Conservation (phyloP, 2,113 vertebrate species). For the Gambusia affinis region DNA sequence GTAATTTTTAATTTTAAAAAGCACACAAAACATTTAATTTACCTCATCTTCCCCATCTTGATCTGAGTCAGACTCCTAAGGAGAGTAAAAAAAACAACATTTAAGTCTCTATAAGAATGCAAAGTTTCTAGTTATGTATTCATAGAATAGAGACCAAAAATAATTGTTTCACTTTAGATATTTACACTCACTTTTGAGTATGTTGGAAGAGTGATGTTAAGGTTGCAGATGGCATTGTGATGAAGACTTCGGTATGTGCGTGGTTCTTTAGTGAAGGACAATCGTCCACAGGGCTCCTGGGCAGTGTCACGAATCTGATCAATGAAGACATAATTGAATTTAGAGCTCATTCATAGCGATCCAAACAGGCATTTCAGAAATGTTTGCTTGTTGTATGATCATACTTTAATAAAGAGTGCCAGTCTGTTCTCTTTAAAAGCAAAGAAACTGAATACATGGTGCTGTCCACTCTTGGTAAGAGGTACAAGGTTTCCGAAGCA, state of each 20-base stretch:
- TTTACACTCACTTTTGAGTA: slow-evolving; percentile 76
- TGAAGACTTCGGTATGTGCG: slow-evolving; percentile 92
- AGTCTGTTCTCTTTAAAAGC: slow-evolving; percentile 98
- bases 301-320: slow-evolving; percentile 92
- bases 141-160: not conserved
- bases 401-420: slow-evolving; percentile 97
- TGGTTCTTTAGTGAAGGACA: slow-evolving; percentile 97
- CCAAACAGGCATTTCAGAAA: not conserved
- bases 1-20: not conserved
- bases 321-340: slow-evolving; percentile 5
- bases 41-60: slow-evolving; percentile 97
- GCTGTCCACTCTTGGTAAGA: slow-evolving; percentile 96
- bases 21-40: slow-evolving; percentile 35
- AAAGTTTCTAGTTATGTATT: not conserved
- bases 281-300: slow-evolving; percentile 95
- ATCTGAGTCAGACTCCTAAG: slow-evolving; percentile 96
- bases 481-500: slow-evolving; percentile 98
- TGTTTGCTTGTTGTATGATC: not conserved
- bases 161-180: not conserved
- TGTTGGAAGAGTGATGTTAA: slow-evolving; percentile 91
- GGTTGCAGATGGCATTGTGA: slow-evolving; percentile 97
- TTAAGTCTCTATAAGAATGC: not conserved
- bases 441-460: slow-evolving; percentile 98
- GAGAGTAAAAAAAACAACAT: slow-evolving; percentile 56
- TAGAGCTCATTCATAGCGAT: not conserved